Base-by-base conservation (phyloP, 23 tunicate species). In the Styela plicata region DNA sequence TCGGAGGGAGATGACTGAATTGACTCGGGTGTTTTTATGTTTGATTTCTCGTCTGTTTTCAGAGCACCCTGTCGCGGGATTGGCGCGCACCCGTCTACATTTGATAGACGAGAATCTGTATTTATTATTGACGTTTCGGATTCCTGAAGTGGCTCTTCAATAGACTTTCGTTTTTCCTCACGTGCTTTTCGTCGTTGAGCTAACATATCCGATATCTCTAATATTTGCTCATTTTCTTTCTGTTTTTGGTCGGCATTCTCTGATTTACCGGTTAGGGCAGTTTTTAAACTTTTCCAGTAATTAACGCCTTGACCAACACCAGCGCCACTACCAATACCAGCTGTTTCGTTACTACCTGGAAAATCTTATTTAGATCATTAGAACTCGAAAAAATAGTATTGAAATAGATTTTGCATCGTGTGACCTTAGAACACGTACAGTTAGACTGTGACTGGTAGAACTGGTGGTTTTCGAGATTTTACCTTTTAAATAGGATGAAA, bases 211-310 rank as follows among this genome's bases (percentile, higher is more conserved):
- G 71, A 27, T 25, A 67, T 29, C 31, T 67, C 71, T 1, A 29
- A 17, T 0, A 67, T 67, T 67, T 29, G 31, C 31, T 67, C 2
- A 67, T 67, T 67, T 67, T 67, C 71, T 0, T 67, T 67, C 18
- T 22, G 66, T 16, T 32, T 64, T 21, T 63, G 27, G 18, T 63
- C 83, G 21, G 62, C 63, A 20, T 79, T 32, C 22, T 34, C n/a
- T 23, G 83, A 20, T 29, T 74, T 83, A 29, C 71, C 86, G 24
- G 63, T 79, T 57, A 83, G 30, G 7, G 80, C 86, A 22, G 73
- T 69, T 33, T 63, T 73, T 24, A 83, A 35, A 17, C 36, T 37
- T 21, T 73, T 83, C 86, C 86, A 83, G 63, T 83, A 83, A 33
- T 83, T 74, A 0, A 74, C 71, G 63, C 73, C 53, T 44, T 44